phyloP scores from a whole-genome alignment of 2,797 vertebrate genomes.

The Sebastes steindachneri region DNA sequence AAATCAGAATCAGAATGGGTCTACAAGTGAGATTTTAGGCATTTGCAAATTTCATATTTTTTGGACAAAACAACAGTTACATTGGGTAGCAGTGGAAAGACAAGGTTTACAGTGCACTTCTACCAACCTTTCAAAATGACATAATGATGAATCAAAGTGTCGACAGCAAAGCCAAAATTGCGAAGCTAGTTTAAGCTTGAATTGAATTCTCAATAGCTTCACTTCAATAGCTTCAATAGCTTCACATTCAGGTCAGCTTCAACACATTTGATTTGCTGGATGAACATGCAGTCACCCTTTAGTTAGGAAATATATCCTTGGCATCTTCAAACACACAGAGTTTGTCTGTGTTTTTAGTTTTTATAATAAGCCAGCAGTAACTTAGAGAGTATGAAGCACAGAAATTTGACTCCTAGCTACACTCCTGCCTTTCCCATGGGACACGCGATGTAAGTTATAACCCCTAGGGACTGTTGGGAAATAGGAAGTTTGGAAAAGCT shows the following conservation, averaged over 20 bases:
- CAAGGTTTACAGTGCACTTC: neutral
- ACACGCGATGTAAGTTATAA: conserved; percentile 47
- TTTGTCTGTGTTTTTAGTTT: conserved; percentile 20
- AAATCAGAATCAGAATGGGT: too few relatives aligned
- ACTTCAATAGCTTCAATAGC: neutral
- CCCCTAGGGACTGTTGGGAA: conserved; percentile 43
- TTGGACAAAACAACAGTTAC: too few relatives aligned
- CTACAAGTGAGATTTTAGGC: too few relatives aligned
- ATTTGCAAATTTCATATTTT: too few relatives aligned
- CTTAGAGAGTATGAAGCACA: conserved; percentile 18
- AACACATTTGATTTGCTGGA: neutral
- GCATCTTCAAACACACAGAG: neutral
- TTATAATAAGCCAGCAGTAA: conserved; percentile 9
- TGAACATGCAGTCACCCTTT: neutral
- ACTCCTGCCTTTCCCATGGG: conserved; percentile 10
- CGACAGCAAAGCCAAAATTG: neutral
- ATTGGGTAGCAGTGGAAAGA: too few relatives aligned
- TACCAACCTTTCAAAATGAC: neutral
- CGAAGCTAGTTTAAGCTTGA: neutral
- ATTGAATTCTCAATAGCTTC: too few relatives aligned
- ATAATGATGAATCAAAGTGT: neutral
- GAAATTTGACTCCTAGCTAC: conserved; percentile 17
- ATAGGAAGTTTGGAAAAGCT: conserved; percentile 57
- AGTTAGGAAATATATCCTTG: neutral
- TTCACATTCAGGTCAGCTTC: neutral